phyloP scores from a whole-genome alignment of 1,140 invertebrate genomes.

The Aradophagus sp. region DNA sequence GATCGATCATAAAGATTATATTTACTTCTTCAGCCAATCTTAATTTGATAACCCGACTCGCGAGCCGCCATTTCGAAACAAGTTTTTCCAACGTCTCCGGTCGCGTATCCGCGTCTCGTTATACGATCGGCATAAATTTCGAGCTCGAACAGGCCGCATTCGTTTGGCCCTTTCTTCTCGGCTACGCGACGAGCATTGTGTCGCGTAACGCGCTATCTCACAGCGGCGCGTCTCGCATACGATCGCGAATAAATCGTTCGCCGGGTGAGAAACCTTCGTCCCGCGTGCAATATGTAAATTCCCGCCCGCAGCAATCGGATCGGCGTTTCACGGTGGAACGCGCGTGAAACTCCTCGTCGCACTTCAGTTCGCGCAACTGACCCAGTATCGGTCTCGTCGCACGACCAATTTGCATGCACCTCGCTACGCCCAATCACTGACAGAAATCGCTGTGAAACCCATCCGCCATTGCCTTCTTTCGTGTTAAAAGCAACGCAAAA shows the following conservation, averaged over 20 bases:
- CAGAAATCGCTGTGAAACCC: too few species aligned
- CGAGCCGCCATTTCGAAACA: constrained; percentile 1
- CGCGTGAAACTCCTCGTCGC: too few species aligned
- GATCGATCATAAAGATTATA: too few species aligned
- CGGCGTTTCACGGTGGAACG: constrained; percentile 6
- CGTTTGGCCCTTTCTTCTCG: constrained; percentile 21
- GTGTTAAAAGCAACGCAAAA: too few species aligned
- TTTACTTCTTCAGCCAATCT: too few species aligned
- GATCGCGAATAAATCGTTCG: constrained; percentile 37
- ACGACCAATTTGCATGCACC: too few species aligned
- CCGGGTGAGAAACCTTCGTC: constrained; percentile 14
- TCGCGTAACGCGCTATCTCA: constrained; percentile 29
- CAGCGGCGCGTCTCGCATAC: constrained; percentile 14
- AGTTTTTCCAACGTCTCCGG: constrained; percentile 12
- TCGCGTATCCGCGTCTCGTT: constrained; percentile 8
- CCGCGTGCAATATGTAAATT: constrained; percentile 36
- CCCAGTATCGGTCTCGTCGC: too few species aligned
- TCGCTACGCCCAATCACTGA: too few species aligned
- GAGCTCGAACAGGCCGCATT: constrained; percentile 49
- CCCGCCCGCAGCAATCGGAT: constrained; percentile 22
- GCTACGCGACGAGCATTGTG: constrained; percentile 27
- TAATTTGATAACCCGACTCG: too few species aligned
- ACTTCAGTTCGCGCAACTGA: too few species aligned
- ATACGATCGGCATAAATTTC: constrained; percentile 34
- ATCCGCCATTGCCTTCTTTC: too few species aligned